phyloP scores from a whole-genome alignment of 2,888 invertebrate genomes.

The Dimorphilus gyrociliatus region DNA sequence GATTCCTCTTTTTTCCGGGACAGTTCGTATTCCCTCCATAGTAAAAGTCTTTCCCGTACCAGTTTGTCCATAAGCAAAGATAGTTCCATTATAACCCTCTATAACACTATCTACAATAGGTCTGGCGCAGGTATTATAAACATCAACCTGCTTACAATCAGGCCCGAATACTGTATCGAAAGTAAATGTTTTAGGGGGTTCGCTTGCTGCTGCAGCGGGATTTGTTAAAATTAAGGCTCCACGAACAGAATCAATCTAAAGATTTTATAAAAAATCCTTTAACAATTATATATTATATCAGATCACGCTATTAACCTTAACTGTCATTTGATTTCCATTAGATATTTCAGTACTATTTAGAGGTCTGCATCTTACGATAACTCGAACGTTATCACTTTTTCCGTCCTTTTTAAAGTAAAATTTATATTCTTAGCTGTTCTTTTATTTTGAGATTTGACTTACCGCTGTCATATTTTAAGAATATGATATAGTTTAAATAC shows the following conservation, averaged over 20 bases:
- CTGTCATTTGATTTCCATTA: constrained; percentile 53
- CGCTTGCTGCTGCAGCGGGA: constrained; percentile 49
- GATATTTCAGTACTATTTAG: constrained; percentile 67
- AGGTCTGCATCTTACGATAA: constrained; percentile 84
- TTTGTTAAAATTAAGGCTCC: constrained; percentile 61
- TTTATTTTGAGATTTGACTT: too few relatives aligned
- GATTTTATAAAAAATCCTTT: too few relatives aligned
- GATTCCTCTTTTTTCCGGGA: constrained; percentile 78
- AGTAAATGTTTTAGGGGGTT: constrained; percentile 71
- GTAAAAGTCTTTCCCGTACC: constrained; percentile 98
- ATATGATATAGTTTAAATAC: too few relatives aligned
- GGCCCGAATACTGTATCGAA: constrained; percentile 86
- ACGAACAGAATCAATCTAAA: constrained; percentile 46
- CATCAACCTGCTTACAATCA: constrained; percentile 67
- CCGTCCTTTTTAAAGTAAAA: constrained; percentile 2
- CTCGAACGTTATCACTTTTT: constrained; percentile 69
- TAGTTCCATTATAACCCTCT: constrained; percentile 80
- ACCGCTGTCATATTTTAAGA: too few relatives aligned
- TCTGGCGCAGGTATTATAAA: constrained; percentile 86
- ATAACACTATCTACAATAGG: constrained; percentile 93
- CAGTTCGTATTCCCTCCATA: constrained; percentile 78
- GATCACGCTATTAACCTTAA: too few relatives aligned
- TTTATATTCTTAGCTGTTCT: too few relatives aligned
- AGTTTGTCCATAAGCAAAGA: constrained; percentile 49
- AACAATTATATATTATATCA: too few relatives aligned